Evolutionary conservation across 2,797 vertebrate genomes (phyloP), one percentile per base, ranked within the genome.

Genomic region (Pelochelys cantorii): DNA sequence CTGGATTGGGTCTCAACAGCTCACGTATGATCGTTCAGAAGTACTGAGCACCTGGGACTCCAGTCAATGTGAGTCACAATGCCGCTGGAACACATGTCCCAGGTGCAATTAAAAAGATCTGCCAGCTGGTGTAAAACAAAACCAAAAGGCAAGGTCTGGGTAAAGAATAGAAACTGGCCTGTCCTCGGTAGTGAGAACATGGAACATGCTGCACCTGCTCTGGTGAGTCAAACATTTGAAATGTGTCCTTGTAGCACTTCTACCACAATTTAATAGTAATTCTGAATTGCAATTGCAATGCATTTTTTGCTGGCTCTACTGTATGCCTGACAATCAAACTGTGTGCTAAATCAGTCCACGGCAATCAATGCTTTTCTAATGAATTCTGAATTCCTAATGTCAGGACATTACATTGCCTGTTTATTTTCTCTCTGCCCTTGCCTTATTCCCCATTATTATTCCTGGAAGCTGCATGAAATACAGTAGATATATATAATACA

Each of bases 341-440:
- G 95, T 95, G 93, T 94, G 93, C 96, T 94, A 96, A 98, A 97
- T 98, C 97, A 96, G 95, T 98, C 97, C 75, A 62, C 95, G 89
- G 97, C 98, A 98, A 98, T 98, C 97, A 97, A 97, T 97, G 98
- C 87, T 97, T 98, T 98, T 93, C 97, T 97, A 97, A 98, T 97
- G 98, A 98, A 98, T 96, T 97, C 96, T 97, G 97, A 97, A 97
- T 98, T 96, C 97, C 97, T 97, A 97, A 97, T 96, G 96, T 93
- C 92, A 96, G 97, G 97, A 96, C 95, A 80, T 93, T 92, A 86
- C 90, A 55, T 68, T 86, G 90, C 94, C 96, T 97, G 94, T 96
- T 95, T 97, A 92, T 97, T 97, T 97, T 95, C 88, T 91, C 87
- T 77, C 91, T 96, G 95, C 95, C 97, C 97, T 97, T 95, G 96